These are phyloP conservation scores for Aphodius sticticus DNA, from an alignment of 2,888 invertebrate species.

Conservation along the genomic window DNA sequence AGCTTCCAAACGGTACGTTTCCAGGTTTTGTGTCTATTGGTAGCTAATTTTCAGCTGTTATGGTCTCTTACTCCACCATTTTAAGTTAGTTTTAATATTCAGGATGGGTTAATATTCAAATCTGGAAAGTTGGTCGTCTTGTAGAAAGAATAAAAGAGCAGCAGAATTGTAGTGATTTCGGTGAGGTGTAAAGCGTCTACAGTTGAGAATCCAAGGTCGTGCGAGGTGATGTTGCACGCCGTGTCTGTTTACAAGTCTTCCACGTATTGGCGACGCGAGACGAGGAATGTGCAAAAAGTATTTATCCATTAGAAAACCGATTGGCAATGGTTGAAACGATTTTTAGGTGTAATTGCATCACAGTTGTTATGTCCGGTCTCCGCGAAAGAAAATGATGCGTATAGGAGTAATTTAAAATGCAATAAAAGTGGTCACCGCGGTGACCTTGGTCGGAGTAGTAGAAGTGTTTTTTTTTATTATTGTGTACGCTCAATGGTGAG, in stretches of 20 bases:
- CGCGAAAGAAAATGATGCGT: slow-evolving; percentile 13
- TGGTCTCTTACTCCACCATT: no score
- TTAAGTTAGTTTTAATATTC: no score
- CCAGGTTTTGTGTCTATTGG: no score
- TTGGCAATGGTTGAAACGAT: slow-evolving; percentile 8
- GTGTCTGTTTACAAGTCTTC: neutral
- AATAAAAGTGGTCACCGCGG: slow-evolving; percentile 24
- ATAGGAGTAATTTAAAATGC: slow-evolving; percentile 20
- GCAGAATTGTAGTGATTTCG: neutral
- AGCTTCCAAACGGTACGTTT: no score
- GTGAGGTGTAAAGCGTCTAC: neutral
- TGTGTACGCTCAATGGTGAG: slow-evolving; percentile 41
- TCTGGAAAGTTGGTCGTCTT: no score
- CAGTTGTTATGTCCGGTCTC: slow-evolving; percentile 9
- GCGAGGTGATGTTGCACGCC: neutral
- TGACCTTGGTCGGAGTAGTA: slow-evolving; percentile 21
- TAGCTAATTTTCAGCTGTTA: no score
- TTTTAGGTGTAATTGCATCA: slow-evolving; percentile 15
- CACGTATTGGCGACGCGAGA: neutral
- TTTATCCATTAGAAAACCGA: slow-evolving; percentile 8
- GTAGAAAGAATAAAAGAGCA: neutral
- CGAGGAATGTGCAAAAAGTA: slow-evolving; percentile 6
- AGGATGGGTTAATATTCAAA: no score
- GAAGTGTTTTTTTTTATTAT: slow-evolving; percentile 18
- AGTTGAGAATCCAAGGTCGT: neutral